Evolutionary conservation across 2,888 invertebrate species (phyloP), one percentile per base, ranked within the genome.

Genomic region (Sinelater perroti): DNA sequence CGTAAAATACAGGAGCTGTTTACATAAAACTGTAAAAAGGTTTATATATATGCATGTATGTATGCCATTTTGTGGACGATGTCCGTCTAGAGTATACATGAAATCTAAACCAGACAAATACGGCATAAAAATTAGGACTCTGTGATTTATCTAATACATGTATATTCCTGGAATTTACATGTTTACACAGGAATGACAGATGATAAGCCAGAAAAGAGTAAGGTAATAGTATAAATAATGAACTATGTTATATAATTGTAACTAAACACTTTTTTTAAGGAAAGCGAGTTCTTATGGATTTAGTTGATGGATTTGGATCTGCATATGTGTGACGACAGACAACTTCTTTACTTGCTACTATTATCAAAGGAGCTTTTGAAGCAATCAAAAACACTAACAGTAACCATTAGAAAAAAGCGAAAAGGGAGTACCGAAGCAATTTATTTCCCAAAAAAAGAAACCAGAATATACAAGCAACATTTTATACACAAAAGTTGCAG

Each of bases 171-270:
- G 31, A 31, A 31, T 11, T 14, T 31, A 13, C 13, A 11, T 13
- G 10, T 31, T 13, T 11, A 31, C 31, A 31, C 31, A 31, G 31
- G 31, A 31, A 31, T 31, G 31, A 31, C 14, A 31, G 14, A 13
- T 14, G n/a, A 31, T n/a, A n/a, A 13, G 14, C 5, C 31, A 14
- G 13, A 31, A 11, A 31, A 31, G 11, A 13, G 31, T 14, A 31
- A 31, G 10, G 31, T 31, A 31, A 4, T 30, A 30, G 3, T 14
- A 3, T 31, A 31, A 13, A 31, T 31, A 13, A 31, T 31, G n/a
- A 31, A 13, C 1, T 31, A n/a, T 31, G 2, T 6, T 13, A 13
- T n/a, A 11, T 31, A n/a, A 5, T 2, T 13, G 6, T 8, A 31
- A 11, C 7, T 10, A 31, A 13, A n/a, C 7, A 2, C 7, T 11